These are phyloP conservation scores for Melolontha melolontha DNA, from an alignment of 2,888 invertebrate species.

Conservation along the genomic window DNA sequence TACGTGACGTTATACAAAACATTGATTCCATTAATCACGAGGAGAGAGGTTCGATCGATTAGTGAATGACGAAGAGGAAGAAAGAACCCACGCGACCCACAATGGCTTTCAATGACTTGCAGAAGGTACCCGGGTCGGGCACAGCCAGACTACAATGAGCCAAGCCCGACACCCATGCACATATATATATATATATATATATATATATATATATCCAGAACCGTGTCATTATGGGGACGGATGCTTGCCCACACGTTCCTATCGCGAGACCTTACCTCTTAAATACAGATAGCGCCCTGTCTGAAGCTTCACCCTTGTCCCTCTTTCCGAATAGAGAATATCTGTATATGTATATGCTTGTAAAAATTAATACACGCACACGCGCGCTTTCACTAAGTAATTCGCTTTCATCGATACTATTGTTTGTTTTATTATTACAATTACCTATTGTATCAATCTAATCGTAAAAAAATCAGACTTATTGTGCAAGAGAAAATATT, in stretches of 20 bases:
- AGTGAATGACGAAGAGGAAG: conserved; percentile 53
- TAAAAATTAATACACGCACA: conserved; percentile 25
- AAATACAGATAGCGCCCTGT: conserved; percentile 27
- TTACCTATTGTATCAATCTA: conserved; percentile 40
- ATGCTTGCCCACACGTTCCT: conserved; percentile 48
- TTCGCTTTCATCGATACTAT: conserved; percentile 33
- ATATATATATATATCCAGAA: conserved; percentile 46
- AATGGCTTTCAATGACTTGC: conserved; percentile 53
- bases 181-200: too few species aligned
- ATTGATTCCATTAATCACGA: conserved; percentile 53
- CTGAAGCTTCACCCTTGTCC: conserved; percentile 1
- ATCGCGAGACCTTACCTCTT: conserved; percentile 28
- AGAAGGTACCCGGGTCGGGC: conserved; percentile 51
- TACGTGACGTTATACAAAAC: conserved; percentile 54
- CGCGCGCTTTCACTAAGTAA: conserved; percentile 23
- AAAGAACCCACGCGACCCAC: conserved; percentile 46
- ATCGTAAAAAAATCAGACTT: conserved; percentile 15
- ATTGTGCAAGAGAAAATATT: conserved; percentile 33
- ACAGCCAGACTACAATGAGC: conserved; percentile 54
- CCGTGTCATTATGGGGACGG: conserved; percentile 56
- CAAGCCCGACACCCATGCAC: conserved; percentile 53
- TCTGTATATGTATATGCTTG: neutral
- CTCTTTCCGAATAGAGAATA: conserved; percentile 21
- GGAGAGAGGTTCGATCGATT: conserved; percentile 52
- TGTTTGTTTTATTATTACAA: conserved; percentile 44